A percentile compares a stretch with the other conserved stretches of the same genome.
phyloP scores from a whole-genome alignment of 2,797 vertebrate species.

The Chrosomus eos region DNA sequence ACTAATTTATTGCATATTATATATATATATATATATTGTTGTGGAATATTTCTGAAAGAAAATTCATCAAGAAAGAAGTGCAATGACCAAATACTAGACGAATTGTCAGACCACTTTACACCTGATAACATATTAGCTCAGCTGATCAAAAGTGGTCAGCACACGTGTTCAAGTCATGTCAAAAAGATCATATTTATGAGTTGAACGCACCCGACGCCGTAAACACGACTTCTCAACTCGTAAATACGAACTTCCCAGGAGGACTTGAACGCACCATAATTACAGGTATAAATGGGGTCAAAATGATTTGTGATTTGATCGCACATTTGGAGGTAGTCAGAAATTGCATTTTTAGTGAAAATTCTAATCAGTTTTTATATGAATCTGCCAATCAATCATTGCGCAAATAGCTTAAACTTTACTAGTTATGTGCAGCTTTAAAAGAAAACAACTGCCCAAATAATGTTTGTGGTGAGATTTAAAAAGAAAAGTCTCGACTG shows the following conservation, averaged over 20 bases:
- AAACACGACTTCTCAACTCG: too few species aligned
- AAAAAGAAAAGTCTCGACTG: background rate
- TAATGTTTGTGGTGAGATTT: background rate
- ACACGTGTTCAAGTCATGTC: too few species aligned
- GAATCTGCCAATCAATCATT: background rate
- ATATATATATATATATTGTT: background rate
- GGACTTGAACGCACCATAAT: too few species aligned
- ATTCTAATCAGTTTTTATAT: background rate
- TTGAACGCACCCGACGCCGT: fast-evolving
- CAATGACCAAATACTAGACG: background rate
- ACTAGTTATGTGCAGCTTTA: background rate
- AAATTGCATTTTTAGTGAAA: background rate
- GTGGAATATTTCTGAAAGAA: background rate
- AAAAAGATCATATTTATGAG: too few species aligned
- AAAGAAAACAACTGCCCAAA: background rate
- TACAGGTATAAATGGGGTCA: background rate
- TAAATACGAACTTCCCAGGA: too few species aligned
- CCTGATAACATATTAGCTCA: too few species aligned
- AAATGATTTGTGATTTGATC: background rate
- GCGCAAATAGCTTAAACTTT: background rate
- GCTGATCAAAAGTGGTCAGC: too few species aligned
- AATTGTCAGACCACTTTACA: background rate
- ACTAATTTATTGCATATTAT: background rate
- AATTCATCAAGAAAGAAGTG: background rate
- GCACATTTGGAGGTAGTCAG: background rate